A percentile compares a stretch with the other conserved stretches of the same genome.
phyloP scores from a whole-genome alignment of 2,113 vertebrate species.

The Corythornis cristatus region DNA sequence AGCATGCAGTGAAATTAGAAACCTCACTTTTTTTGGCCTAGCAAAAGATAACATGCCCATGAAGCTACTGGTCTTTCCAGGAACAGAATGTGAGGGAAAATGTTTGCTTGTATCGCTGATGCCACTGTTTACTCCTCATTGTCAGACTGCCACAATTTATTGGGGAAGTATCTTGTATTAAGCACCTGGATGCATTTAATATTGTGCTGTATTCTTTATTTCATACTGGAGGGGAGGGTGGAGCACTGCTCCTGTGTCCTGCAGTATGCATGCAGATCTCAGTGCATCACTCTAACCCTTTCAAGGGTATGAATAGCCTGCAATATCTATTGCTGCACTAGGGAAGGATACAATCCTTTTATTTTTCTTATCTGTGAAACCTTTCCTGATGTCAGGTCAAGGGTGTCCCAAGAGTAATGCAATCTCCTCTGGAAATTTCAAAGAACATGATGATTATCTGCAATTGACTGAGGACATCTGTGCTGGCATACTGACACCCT shows the following conservation, averaged over 20 bases:
- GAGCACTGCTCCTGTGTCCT: neutral
- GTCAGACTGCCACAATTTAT: neutral
- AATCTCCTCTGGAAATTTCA: constrained; percentile 66
- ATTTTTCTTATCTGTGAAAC: constrained; percentile 60
- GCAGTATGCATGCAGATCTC: neutral
- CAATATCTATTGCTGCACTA: constrained; percentile 8
- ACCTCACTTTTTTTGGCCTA: constrained; percentile 12
- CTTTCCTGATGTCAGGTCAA: constrained; percentile 48
- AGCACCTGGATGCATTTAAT: neutral
- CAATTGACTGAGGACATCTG: constrained; percentile 70
- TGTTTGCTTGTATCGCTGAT: neutral
- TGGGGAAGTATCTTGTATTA: neutral
- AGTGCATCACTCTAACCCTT: neutral
- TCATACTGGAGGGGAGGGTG: neutral
- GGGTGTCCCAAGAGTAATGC: constrained; percentile 54
- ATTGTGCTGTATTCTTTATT: neutral
- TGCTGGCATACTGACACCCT: constrained; percentile 62
- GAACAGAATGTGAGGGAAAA: neutral
- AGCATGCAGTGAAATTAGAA: constrained; percentile 1
- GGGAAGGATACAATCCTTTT: constrained; percentile 44
- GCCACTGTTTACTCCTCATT: neutral
- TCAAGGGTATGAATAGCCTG: constrained; percentile 15
- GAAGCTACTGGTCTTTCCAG: neutral
- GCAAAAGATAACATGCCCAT: neutral
- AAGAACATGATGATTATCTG: constrained; percentile 61